Evolutionary conservation across 2,888 invertebrate genomes (phyloP), one percentile per base, ranked within the genome.

Genomic region (Noctua janthina): DNA sequence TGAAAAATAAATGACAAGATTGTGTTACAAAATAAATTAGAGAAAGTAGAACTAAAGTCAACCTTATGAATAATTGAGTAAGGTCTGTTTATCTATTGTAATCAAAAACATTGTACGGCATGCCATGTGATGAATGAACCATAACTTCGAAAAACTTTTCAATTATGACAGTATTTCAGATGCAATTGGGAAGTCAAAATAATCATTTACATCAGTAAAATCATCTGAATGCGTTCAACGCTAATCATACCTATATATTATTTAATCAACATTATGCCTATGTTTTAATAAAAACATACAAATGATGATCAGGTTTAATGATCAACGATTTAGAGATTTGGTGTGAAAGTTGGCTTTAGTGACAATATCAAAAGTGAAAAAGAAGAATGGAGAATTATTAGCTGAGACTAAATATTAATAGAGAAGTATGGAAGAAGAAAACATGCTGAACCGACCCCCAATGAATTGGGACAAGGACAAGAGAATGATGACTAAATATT

Each of bases 1-100:
- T 97, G 92, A 75, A 96, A 95, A 74, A 74, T 20, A 81, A 59
- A 71, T 62, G 11, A 35, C 20, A 78, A 46, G 8, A 10, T 49
- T 74, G 7, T 23, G 8, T 66, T 54, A 66, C 10, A n/a, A 78
- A 23, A 35, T 46, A 17, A 66, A 35, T 78, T 35, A 6, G 10
- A 17, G 10, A 51, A n/a, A 64, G 5, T 64, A 11, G 11, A 23
- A 2, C 20, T 43, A 66, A 66, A 23, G 29, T 15, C 8, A 35
- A 8, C 8, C 6, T 35, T 8, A 29, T 8, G 15, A 29, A 17
- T 17, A 2, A 59, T 59, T n/a, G n/a, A 59, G n/a, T 54, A 54
- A 8, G 35, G 54, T 56, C 5, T 56, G 11, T n/a, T 23, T 56
- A n/a, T 23, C n/a, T 56, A 10, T 56, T 54, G 54, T 54, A 7